phyloP scores from a whole-genome alignment of 35 echinoderm and acorn worm species.

The Chiridota heheva region DNA sequence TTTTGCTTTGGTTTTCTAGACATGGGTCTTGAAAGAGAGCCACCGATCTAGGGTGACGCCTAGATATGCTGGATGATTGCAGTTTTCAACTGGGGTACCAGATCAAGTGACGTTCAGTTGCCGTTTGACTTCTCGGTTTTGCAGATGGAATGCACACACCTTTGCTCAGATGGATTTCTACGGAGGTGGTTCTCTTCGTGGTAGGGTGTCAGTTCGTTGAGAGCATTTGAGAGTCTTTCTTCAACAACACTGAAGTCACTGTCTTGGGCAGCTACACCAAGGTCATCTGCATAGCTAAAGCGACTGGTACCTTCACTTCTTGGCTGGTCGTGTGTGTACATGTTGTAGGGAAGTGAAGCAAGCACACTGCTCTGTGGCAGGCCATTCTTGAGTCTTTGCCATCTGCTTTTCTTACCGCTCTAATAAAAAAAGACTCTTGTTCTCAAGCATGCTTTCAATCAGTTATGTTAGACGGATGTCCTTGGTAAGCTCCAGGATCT shows the following conservation, averaged over 20 bases:
- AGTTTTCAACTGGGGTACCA: slow-evolving; percentile 29
- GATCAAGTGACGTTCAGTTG: too few species aligned
- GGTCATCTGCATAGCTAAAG: slow-evolving; percentile 55
- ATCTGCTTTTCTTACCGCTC: slow-evolving; percentile 46
- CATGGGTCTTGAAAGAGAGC: slow-evolving; percentile 38
- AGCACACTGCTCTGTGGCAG: too few species aligned
- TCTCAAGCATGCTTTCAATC: slow-evolving; percentile 47
- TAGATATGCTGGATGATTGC: slow-evolving; percentile 46
- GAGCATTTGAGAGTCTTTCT: slow-evolving; percentile 4
- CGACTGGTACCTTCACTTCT: slow-evolving; percentile 26
- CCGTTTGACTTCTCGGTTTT: slow-evolving; percentile 23
- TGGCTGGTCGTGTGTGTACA: slow-evolving; percentile 27
- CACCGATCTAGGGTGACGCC: slow-evolving; percentile 5
- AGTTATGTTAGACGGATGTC: slow-evolving; percentile 40
- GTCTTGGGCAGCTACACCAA: slow-evolving; percentile 30
- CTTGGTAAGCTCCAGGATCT: slow-evolving; percentile 7
- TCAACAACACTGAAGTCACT: slow-evolving; percentile 5
- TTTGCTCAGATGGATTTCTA: slow-evolving; percentile 55
- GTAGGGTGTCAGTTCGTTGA: slow-evolving; percentile 9
- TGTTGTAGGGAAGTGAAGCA: slow-evolving; percentile 36
- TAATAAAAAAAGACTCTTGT: slow-evolving; percentile 51
- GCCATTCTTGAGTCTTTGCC: slow-evolving; percentile 50
- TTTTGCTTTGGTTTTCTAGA: slow-evolving; percentile 17
- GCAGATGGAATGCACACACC: slow-evolving; percentile 40
- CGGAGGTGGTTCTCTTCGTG: slow-evolving; percentile 43